Conservation (phyloP, 2,113 vertebrate species). For the Trichomycterus rosablanca region DNA sequence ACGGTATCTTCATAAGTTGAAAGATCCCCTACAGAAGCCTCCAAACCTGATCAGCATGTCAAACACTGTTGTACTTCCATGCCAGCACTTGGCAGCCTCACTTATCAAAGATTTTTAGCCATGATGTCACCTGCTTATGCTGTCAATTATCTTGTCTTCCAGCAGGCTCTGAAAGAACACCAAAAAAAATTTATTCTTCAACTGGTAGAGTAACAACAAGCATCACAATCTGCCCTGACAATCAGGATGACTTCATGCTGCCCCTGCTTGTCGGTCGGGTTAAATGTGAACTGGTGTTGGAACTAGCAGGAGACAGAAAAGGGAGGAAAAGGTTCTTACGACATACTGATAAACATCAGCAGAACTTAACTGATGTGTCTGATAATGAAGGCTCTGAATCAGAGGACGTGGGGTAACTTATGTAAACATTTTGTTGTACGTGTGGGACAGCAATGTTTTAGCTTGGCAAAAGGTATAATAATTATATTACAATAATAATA, state of each 20-base stretch:
- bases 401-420: conserved; percentile 17
- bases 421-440: conserved; percentile 9
- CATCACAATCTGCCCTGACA: conserved; percentile 35
- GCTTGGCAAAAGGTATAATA: conserved; percentile 6
- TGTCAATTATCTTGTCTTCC: conserved; percentile 56
- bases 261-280: conserved; percentile 37
- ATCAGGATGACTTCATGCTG: conserved; percentile 57
- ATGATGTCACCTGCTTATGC: conserved; percentile 58
- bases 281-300: conserved; percentile 31
- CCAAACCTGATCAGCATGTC: neutral
- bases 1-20: neutral
- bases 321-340: conserved; percentile 23
- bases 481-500: too few species aligned
- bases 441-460: neutral
- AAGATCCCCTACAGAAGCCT: neutral
- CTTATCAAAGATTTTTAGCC: conserved; percentile 41
- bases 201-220: conserved; percentile 45
- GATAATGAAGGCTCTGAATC: conserved; percentile 4
- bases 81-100: conserved; percentile 5
- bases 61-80: neutral
- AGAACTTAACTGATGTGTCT: conserved; percentile 38
- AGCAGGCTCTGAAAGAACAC: conserved; percentile 43
- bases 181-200: conserved; percentile 47
- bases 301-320: conserved; percentile 10
- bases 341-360: conserved; percentile 36